Evolutionary conservation across 2,113 vertebrate species (phyloP).

Genomic region (Coryphaenoides rupestris): DNA sequence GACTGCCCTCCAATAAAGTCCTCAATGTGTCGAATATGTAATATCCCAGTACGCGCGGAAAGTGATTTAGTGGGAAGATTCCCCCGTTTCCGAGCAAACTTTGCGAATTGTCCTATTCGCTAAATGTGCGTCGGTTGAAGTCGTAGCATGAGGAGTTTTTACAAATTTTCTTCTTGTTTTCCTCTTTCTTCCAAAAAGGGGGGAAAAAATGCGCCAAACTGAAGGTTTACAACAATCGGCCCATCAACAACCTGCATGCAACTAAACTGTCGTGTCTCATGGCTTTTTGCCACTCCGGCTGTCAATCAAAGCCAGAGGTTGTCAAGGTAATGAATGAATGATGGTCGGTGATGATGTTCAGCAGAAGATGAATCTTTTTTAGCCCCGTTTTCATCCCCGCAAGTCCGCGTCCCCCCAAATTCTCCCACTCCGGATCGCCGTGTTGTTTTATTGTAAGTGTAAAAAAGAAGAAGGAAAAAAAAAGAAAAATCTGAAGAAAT

Average conservation of each 20-base stretch:
- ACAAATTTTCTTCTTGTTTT: constrained; percentile 77
- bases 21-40: constrained; percentile 97
- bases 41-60: constrained; percentile 92
- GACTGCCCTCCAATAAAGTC: constrained; percentile 99
- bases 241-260: constrained; percentile 99
- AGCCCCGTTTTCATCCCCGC: constrained; percentile 88
- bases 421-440: constrained; percentile 86
- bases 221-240: constrained; percentile 97
- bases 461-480: constrained; percentile 36
- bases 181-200: constrained; percentile 69
- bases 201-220: constrained; percentile 83
- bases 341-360: constrained; percentile 97
- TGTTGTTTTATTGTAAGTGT: constrained; percentile 78
- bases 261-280: constrained; percentile 99
- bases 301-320: constrained; percentile 99
- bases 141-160: constrained; percentile 80
- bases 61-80: constrained; percentile 90
- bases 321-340: constrained; percentile 99
- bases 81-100: constrained; percentile 81
- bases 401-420: constrained; percentile 87
- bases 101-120: constrained; percentile 88
- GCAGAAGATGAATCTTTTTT: constrained; percentile 94
- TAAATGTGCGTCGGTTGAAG: constrained; percentile 78
- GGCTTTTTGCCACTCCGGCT: constrained; percentile 99
- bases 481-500: constrained; percentile 46